phyloP scores from a whole-genome alignment of 2,888 invertebrate species.

The Monochamus alternatus region DNA sequence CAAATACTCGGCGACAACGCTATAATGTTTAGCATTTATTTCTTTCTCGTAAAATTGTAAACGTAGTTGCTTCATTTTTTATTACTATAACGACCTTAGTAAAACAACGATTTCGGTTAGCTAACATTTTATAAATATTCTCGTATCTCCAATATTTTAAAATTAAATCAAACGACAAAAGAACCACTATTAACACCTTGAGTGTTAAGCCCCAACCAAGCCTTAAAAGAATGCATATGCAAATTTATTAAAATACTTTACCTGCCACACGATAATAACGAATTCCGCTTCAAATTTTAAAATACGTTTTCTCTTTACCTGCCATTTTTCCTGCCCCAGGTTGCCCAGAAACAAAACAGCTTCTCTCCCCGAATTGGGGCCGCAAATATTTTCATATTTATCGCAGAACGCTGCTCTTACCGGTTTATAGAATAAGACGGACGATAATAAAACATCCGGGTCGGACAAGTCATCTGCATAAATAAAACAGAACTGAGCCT shows the following conservation, averaged over 20 bases:
- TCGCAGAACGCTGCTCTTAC: neutral
- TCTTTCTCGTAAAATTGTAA: too few relatives aligned
- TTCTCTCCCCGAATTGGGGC: neutral
- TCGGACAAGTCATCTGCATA: slow-evolving; percentile 16
- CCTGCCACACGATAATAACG: neutral
- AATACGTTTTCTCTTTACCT: neutral
- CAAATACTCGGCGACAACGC: too few relatives aligned
- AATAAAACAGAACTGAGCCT: slow-evolving; percentile 13
- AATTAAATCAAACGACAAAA: too few relatives aligned
- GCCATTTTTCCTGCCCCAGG: neutral
- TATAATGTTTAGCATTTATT: too few relatives aligned
- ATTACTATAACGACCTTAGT: too few relatives aligned
- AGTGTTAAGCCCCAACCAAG: too few relatives aligned
- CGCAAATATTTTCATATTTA: neutral
- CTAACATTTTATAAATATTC: too few relatives aligned
- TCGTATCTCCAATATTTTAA: too few relatives aligned
- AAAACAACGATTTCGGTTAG: too few relatives aligned
- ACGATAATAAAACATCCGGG: slow-evolving; percentile 16
- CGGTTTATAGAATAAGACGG: neutral
- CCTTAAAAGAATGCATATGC: neutral
- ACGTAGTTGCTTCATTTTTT: too few relatives aligned
- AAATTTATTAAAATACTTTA: neutral
- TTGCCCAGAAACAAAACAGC: slow-evolving; percentile 8
- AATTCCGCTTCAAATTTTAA: slow-evolving; percentile 1
- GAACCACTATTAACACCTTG: too few relatives aligned